Base-by-base conservation (phyloP, 2,888 invertebrate species). In the Eristalinus aeneus region DNA sequence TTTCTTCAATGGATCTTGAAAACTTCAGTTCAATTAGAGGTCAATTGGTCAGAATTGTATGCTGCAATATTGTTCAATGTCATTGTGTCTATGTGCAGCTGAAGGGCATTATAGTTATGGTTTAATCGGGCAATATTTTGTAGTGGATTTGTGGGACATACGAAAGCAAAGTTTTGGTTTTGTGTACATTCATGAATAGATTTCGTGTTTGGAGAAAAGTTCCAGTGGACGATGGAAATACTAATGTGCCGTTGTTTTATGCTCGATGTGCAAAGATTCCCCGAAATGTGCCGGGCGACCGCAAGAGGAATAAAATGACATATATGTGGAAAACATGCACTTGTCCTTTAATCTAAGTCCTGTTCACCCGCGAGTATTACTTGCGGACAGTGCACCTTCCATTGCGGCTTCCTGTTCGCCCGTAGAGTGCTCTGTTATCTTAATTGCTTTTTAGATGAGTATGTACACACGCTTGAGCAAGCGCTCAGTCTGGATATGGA, bases 21-120 rank as follows among this genome's bases (percentile, higher is more conserved):
- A 53, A 64, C 64, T 78, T 72, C 64, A 34, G 34, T 61, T 64
- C 60, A 79, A 73, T 72, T 72, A 73, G 79, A 72, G 72, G 72
- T 79, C 79, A 72, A 60, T 60, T 67, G 53, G 60, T 46, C 31
- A 16, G 27, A 67, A 27, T 56, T 63, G 64, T 56, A 22, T 77
- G 76, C 27, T 77, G 76, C 27, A 20, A 53, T 64, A 32, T 64
- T 39, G 8, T 72, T 46, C 46, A 46, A 46, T 46, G 46, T 46
- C 46, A 46, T 46, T 46, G 16, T 46, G 16, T 46, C 39, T n/a
- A 12, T 46, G 46, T 16, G 16, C 8, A 5, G 6, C 16, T 46
- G 46, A 46, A 46, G 46, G 46, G 46, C 46, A 46, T 0, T 16
- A n/a, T n/a, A 16, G 34, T 34, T 34, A 9, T 34, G 8, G 6